These are phyloP conservation scores for Puffinus mauretanicus DNA, from an alignment of 2,113 vertebrate genomes.

Conservation along the genomic window DNA sequence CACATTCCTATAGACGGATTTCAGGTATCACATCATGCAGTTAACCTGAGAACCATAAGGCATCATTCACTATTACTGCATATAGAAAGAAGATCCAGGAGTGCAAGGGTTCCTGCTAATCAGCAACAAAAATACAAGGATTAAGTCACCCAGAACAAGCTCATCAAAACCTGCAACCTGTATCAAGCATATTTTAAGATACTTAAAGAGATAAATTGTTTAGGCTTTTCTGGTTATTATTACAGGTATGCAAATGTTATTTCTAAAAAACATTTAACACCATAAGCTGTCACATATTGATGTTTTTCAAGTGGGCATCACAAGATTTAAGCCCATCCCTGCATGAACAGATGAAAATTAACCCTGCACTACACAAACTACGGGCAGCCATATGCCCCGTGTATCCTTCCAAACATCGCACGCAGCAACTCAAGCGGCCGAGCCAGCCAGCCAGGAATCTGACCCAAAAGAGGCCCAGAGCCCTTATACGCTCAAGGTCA, in stretches of 20 bases:
- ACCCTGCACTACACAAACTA: neutral
- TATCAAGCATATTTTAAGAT: neutral
- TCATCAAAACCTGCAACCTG: neutral
- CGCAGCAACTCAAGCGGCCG: neutral
- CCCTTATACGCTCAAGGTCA: constrained; percentile 14
- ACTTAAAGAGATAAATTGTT: neutral
- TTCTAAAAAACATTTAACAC: neutral
- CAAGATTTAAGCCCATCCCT: neutral
- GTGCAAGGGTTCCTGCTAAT: neutral
- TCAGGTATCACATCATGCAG: neutral
- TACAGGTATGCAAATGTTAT: neutral
- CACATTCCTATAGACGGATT: neutral
- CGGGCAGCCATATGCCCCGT: rapidly evolving
- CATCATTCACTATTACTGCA: neutral
- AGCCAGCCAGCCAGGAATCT: neutral
- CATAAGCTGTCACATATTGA: neutral
- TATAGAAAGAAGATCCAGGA: neutral
- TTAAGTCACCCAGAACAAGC: neutral
- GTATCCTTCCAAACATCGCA: neutral
- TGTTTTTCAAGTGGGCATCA: neutral
- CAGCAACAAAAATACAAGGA: neutral
- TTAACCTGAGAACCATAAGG: neutral
- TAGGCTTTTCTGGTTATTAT: neutral
- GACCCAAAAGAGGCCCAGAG: neutral
- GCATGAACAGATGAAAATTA: constrained; percentile 12